Base-by-base conservation (phyloP, 2,797 vertebrate species). In the Pogoniulus pusillus region DNA sequence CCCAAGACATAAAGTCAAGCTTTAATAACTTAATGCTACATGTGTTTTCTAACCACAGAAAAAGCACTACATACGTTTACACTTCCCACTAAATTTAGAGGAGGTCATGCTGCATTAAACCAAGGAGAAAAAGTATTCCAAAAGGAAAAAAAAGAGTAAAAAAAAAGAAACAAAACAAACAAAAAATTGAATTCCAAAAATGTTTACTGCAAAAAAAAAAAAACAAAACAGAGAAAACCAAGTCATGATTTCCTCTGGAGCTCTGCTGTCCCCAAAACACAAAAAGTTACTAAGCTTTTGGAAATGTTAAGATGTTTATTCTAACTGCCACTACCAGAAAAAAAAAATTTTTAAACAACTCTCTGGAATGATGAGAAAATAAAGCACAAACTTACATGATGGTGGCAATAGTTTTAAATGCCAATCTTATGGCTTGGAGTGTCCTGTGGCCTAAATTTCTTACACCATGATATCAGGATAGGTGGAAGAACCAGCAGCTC, bases 21-120 rank as follows among this genome's bases (percentile, higher is more conserved):
- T 95, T 95, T 96, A 96, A 96, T 95, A 96, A 95, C 93, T 92
- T 96, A 96, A 96, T 94, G 93, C 95, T 89, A 94, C 84, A 79
- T 91, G 94, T 89, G 95, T 95, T 96, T 96, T 77, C 91, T 84
- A 90, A 93, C 93, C 92, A 95, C 95, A 97, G 87, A 93, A 90
- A 94, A 94, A 86, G 84, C 87, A 95, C 96, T 94, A 96, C 84
- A 91, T 79, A 93, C 90, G 10, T 91, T 96, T 96, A 89, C 89
- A 94, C 94, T 92, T 94, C 90, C 90, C 75, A 93, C 93, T 93
- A 93, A 90, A 95, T 96, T 87, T 85, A 84, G 71, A 95, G 88
- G 87, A 96, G 90, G 90, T 90, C 92, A 96, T 85, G 92, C 91
- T 80, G 91, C 90, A 95, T 95, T 96, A 96, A 96, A 95, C n/a